phyloP scores from a whole-genome alignment of 2,113 vertebrate genomes.

The Anguilla rostrata region DNA sequence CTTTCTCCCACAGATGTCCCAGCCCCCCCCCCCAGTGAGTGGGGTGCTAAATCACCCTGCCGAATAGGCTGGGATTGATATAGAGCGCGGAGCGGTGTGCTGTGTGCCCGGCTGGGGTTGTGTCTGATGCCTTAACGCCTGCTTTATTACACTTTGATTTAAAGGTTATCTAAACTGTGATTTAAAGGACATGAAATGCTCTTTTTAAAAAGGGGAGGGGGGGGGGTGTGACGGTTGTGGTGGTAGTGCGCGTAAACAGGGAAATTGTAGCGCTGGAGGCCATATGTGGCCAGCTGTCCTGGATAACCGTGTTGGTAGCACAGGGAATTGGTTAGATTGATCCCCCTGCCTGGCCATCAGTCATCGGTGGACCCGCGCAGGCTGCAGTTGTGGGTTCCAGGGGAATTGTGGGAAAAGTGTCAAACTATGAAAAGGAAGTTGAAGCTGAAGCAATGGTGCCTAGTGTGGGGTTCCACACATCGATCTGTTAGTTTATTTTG shows the following conservation, averaged over 20 bases:
- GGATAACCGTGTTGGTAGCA: too few species aligned
- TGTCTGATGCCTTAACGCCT: conserved; percentile 38
- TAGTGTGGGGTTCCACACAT: too few species aligned
- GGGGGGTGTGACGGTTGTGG: background rate
- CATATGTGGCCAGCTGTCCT: too few species aligned
- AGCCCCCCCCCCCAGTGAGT: conserved; percentile 9
- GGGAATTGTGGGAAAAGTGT: background rate
- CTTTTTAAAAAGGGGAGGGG: conserved; percentile 29
- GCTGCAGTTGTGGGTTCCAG: background rate
- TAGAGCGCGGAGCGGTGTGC: conserved; percentile 9
- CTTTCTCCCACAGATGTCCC: conserved; percentile 2
- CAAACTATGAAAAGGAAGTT: background rate
- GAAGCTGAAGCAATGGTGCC: background rate
- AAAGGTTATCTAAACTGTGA: conserved; percentile 31
- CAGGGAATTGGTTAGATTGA: conserved; percentile 25
- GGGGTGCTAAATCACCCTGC: conserved; percentile 32
- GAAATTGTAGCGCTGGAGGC: background rate
- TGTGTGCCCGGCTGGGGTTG: conserved; percentile 33
- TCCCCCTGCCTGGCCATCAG: conserved; percentile 41
- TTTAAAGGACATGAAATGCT: conserved; percentile 39
- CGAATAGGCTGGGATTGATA: conserved; percentile 22
- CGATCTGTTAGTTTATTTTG: too few species aligned
- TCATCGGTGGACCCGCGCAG: conserved; percentile 3
- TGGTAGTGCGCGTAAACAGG: conserved; percentile 25
- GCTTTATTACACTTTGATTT: conserved; percentile 15